phyloP scores from a whole-genome alignment of 64 coral and sea anemone species.

The Hydrozoanthus tunicans region DNA sequence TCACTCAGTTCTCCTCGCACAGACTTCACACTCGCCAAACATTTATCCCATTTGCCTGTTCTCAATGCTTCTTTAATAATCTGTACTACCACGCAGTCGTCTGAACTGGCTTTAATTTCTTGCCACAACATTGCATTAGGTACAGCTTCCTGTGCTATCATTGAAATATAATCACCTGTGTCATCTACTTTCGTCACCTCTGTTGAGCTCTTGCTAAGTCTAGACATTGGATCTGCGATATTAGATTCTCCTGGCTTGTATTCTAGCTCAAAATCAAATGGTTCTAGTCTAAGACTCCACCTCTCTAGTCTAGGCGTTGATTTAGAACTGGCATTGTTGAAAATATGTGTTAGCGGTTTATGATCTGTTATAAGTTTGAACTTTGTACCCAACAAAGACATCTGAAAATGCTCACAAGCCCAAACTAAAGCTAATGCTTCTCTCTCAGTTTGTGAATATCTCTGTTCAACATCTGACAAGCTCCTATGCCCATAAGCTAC shows the following conservation, averaged over 20 bases:
- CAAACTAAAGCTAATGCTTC: background rate
- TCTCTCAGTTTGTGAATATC: background rate
- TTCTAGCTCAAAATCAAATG: background rate
- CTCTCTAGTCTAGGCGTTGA: slow-evolving; percentile 9
- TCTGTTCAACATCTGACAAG: background rate
- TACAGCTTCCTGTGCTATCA: too few species aligned
- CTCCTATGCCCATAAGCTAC: background rate
- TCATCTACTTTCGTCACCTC: too few species aligned
- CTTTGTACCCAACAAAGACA: background rate
- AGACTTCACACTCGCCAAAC: background rate
- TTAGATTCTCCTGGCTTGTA: background rate
- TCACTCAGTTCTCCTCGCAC: background rate
- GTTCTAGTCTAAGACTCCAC: background rate
- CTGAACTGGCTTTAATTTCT: too few species aligned
- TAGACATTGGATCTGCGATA: background rate
- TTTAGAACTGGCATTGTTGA: background rate
- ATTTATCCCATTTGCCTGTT: background rate
- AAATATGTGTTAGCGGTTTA: too few species aligned
- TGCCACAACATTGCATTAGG: too few species aligned
- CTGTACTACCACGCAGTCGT: background rate
- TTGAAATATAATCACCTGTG: too few species aligned
- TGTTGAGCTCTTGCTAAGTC: background rate
- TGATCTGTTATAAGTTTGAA: background rate
- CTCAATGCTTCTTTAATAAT: background rate
- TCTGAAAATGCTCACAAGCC: background rate